Evolutionary conservation across 2,888 invertebrate species (phyloP).

Genomic region (Isoperla grammatica): DNA sequence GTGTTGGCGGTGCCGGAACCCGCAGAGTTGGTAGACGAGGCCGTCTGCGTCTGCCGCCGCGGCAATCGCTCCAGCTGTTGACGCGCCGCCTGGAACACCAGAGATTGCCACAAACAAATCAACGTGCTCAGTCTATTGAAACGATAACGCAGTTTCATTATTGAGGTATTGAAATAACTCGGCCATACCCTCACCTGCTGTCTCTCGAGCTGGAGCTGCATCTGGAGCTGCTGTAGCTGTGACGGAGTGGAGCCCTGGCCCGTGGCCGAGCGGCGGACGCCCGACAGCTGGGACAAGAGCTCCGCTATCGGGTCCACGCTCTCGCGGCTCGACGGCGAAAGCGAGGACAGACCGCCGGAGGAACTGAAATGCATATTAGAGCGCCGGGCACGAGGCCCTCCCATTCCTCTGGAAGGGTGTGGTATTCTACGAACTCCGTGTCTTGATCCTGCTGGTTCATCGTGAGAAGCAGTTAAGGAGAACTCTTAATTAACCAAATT

Average conservation of each 20-base stretch:
- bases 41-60: constrained; percentile 68
- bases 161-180: constrained; percentile 10
- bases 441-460: constrained; percentile 38
- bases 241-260: constrained; percentile 58
- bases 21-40: constrained; percentile 47
- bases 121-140: too few relatives aligned
- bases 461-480: constrained; percentile 47
- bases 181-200: constrained; percentile 66
- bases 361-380: constrained; percentile 95
- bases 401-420: constrained; percentile 61
- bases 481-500: background rate
- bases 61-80: constrained; percentile 88
- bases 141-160: too few relatives aligned
- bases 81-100: constrained; percentile 60
- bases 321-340: constrained; percentile 85
- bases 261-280: constrained; percentile 69
- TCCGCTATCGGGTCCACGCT: constrained; percentile 96
- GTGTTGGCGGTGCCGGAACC: constrained; percentile 33
- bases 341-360: constrained; percentile 74
- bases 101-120: too few relatives aligned
- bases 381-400: constrained; percentile 70
- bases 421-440: constrained; percentile 74
- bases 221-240: constrained; percentile 88
- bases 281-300: constrained; percentile 89
- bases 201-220: constrained; percentile 88